These are phyloP conservation scores for Pseudolaguvia tuberculata DNA, from an alignment of 2,113 vertebrate species.

Conservation along the genomic window DNA sequence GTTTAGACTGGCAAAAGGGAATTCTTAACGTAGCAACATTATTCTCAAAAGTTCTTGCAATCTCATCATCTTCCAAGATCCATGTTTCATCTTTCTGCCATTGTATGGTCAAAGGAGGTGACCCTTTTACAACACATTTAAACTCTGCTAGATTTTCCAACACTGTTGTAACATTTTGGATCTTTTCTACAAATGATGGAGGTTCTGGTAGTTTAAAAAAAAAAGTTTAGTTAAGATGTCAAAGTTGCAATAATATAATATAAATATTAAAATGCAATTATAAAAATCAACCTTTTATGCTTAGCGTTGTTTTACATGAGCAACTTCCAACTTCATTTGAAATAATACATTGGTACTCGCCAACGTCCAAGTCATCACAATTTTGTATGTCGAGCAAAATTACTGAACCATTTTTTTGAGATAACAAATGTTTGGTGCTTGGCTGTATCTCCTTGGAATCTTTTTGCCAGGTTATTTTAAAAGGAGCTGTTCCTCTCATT, in stretches of 20 bases:
- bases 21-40: constrained; percentile 78
- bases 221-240: constrained; percentile 39
- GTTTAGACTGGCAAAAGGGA: constrained; percentile 69
- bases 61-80: constrained; percentile 80
- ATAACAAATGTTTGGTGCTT: constrained; percentile 82
- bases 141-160: constrained; percentile 80
- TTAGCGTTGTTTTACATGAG: constrained; percentile 77
- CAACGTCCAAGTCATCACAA: constrained; percentile 81
- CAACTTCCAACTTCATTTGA: constrained; percentile 90
- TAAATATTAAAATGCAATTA: not conserved
- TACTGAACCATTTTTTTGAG: constrained; percentile 71
- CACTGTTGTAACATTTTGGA: constrained; percentile 79
- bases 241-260: not conserved
- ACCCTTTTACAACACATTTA: constrained; percentile 76
- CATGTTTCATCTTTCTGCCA: constrained; percentile 95
- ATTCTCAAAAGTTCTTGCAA: constrained; percentile 78
- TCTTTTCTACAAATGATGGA: constrained; percentile 81
- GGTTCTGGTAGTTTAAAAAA: constrained; percentile 72
- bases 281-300: constrained; percentile 85
- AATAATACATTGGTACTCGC: constrained; percentile 90
- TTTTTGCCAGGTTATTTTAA: constrained; percentile 89
- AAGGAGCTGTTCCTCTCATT: constrained; percentile 82
- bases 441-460: constrained; percentile 87
- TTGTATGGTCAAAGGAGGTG: constrained; percentile 79
- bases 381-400: constrained; percentile 77